A percentile compares a stretch with the other conserved stretches of the same genome.
Conservation (phyloP, 1,140 invertebrate species). For the Diabrotica virgifera region DNA sequence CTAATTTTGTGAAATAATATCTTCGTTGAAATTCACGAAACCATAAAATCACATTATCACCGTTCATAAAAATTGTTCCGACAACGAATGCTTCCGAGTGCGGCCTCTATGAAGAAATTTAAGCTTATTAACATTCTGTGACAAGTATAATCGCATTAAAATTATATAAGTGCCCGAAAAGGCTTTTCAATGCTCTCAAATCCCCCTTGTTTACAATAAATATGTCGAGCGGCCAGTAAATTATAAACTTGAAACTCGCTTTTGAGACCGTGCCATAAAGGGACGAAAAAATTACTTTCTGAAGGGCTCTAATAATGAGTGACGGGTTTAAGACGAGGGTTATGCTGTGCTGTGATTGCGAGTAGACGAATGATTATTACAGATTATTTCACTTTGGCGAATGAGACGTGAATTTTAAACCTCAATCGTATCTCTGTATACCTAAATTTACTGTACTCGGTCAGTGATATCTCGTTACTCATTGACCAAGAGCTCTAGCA, state of each 20-base stretch:
- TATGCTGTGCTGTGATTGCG: too few species aligned
- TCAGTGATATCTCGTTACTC: too few species aligned
- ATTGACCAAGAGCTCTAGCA: too few species aligned
- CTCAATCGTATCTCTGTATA: too few species aligned
- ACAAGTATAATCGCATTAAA: slow-evolving; percentile 16
- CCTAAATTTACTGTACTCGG: too few species aligned
- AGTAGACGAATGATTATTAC: too few species aligned
- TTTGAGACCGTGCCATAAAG: slow-evolving; percentile 5
- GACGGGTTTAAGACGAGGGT: background rate
- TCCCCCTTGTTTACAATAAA: slow-evolving; percentile 13
- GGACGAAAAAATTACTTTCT: background rate
- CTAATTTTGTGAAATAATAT: background rate
- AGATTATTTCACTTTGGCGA: too few species aligned
- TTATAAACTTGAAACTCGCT: slow-evolving; percentile 9
- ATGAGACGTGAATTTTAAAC: too few species aligned
- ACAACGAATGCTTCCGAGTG: background rate
- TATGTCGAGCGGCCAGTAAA: slow-evolving; percentile 10
- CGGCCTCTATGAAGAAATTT: slow-evolving; percentile 9
- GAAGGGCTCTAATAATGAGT: slow-evolving; percentile 3
- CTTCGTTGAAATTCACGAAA: slow-evolving; percentile 5
- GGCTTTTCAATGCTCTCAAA: slow-evolving; percentile 7
- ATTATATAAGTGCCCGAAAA: slow-evolving; percentile 10
- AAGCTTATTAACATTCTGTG: slow-evolving; percentile 16
- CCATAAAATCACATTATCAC: slow-evolving; percentile 11
- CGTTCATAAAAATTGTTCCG: slow-evolving; percentile 6